phyloP scores from a whole-genome alignment of 2,797 vertebrate genomes.

The Oreochromis grahami region DNA sequence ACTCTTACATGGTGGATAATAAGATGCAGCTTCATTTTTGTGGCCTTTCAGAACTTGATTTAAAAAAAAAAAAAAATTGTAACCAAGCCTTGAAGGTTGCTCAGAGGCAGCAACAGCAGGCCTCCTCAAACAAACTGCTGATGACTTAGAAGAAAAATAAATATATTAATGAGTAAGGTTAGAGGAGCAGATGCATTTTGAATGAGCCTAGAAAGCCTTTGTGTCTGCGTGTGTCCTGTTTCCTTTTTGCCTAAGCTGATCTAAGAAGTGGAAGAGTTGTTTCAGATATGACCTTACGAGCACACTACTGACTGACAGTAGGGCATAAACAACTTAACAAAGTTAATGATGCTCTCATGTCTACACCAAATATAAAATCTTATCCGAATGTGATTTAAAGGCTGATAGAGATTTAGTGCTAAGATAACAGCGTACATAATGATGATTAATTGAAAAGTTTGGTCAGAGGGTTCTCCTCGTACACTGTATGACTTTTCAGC shows the following conservation, averaged over 20 bases:
- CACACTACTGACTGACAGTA: background rate
- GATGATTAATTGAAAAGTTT: background rate
- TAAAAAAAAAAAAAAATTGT: no score
- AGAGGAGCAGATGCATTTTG: no score
- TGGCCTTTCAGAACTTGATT: no score
- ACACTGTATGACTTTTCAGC: background rate
- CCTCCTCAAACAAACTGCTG: background rate
- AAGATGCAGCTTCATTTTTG: background rate
- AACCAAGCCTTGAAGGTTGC: no score
- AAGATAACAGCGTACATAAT: background rate
- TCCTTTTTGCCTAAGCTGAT: background rate
- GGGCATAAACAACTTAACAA: background rate
- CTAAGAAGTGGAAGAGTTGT: background rate
- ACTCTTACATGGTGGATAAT: background rate
- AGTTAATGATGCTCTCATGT: background rate
- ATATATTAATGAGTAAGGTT: background rate
- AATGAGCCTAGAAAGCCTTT: background rate
- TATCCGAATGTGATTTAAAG: background rate
- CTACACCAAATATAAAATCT: background rate
- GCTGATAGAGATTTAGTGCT: background rate
- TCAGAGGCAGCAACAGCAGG: no score
- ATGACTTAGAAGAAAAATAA: background rate
- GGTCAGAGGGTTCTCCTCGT: background rate
- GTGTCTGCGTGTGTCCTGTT: background rate
- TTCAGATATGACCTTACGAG: background rate